Evolutionary conservation across 1,140 invertebrate species (phyloP).

Genomic region (Scaptomyza hsui): DNA sequence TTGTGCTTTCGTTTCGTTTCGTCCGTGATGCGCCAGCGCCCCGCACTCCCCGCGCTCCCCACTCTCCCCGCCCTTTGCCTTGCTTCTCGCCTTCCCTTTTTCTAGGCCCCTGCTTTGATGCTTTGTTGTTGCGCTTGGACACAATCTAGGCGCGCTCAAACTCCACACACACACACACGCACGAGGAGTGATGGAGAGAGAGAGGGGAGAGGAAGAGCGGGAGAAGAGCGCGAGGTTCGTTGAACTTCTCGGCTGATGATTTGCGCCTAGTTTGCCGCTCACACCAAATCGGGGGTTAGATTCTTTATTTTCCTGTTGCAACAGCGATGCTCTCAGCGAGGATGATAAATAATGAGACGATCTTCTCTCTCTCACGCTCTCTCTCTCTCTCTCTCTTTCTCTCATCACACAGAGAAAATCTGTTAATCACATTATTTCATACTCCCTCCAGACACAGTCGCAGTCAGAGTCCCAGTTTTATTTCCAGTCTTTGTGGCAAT

Average conservation of each 20-base stretch:
- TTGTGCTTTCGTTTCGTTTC: constrained; percentile 64
- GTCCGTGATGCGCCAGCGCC: constrained; percentile 45
- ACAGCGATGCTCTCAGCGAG: constrained; percentile 42
- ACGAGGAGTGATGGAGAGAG: constrained; percentile 11
- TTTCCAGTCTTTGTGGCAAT: constrained; percentile 12
- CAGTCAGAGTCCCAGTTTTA: not conserved
- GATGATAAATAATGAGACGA: constrained; percentile 70
- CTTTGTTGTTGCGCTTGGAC: constrained; percentile 41
- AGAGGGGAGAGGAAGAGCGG: constrained; percentile 28
- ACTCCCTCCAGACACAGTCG: constrained; percentile 16
- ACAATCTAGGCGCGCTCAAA: constrained; percentile 48
- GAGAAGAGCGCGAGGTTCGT: constrained; percentile 49
- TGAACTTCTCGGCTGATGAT: constrained; percentile 70
- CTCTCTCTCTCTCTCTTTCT: constrained; percentile 2
- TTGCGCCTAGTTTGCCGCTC: constrained; percentile 60
- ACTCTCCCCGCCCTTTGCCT: not conserved
- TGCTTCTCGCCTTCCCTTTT: too few species aligned
- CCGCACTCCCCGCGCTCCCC: not conserved
- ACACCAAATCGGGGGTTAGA: constrained; percentile 59
- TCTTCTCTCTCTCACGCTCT: constrained; percentile 10
- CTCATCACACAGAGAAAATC: constrained; percentile 49
- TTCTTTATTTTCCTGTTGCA: constrained; percentile 56
- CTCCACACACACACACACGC: not conserved
- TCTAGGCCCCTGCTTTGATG: constrained; percentile 8
- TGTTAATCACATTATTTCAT: constrained; percentile 67